Base-by-base conservation (phyloP, 2,113 vertebrate genomes). In the Amphiprion percula region DNA sequence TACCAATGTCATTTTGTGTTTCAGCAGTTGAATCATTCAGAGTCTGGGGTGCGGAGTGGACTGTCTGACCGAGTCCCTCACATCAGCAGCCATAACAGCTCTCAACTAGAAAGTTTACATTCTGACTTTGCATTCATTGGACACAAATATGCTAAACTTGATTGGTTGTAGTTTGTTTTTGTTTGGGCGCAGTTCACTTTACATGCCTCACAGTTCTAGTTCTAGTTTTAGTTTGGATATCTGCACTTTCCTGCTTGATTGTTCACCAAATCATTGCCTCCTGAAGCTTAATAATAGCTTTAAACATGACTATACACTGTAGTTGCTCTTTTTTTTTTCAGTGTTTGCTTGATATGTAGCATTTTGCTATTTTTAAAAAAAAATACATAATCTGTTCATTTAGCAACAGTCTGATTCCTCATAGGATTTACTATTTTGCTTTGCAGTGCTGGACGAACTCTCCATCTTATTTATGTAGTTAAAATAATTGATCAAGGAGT, bases 1-100 rank as follows among this genome's bases (percentile, higher is more conserved):
- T 30, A 9, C 44, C 5, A 78, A 12, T 5, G 21, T 11, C 0
- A 46, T 46, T 67, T 64, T 84, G 37, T 89, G 9, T 74, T 53
- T 63, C 49, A 5, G 47, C 76, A 89, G 71, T 37, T 79, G 14
- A 79, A 82, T 81, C 63, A 77, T 60, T 63, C 54, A 2, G 78
- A 82, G 30, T 66, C 53, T 2, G 61, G 26, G 23, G 69, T 70
- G 37, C 41, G 33, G 56, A 90, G 91, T 11, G 88, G 87, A 21
- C 37, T 86, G 8, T 2, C 39, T 12, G 81, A 81, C 28, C 19
- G 68, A 52, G 26, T 59, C 10, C 65, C 65, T 24, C 41, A 61
- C 21, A 75, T 75, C 71, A 62, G 68, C 70, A 82, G 77, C 76
- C 71, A 82, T 26, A 77, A 72, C 65, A 69, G 7, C 69, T 33